Evolutionary conservation across 2,113 vertebrate genomes (phyloP).

Genomic region (Patagioenas fasciata): DNA sequence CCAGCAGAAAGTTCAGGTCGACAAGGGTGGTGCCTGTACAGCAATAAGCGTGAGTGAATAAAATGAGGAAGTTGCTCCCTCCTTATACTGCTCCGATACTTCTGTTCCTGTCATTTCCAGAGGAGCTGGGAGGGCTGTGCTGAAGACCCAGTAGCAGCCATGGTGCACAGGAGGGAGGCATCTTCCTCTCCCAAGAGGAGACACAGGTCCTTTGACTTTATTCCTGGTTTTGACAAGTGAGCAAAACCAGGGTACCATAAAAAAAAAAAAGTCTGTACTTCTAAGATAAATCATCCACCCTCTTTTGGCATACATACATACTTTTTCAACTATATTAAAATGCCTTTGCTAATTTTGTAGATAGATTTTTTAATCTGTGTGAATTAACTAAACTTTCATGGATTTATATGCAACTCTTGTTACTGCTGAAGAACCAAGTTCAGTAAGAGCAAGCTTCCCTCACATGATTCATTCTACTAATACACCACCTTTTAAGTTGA

Average conservation of each 20-base stretch:
- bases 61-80: background rate
- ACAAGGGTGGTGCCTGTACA: background rate
- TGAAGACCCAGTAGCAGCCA: background rate
- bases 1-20: background rate
- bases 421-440: background rate
- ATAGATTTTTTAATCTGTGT: background rate
- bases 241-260: background rate
- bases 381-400: background rate
- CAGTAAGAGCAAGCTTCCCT: background rate
- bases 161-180: background rate
- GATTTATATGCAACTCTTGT: background rate
- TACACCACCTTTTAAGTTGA: background rate
- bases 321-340: background rate
- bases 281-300: background rate
- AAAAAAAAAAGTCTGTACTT: background rate
- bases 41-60: background rate
- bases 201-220: background rate
- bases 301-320: background rate
- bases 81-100: background rate
- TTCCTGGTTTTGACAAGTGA: background rate
- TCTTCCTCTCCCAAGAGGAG: background rate
- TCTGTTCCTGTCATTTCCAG: background rate
- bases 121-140: background rate
- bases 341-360: background rate
- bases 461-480: background rate